Evolutionary conservation across 2,797 vertebrate genomes (phyloP), one percentile per base, ranked within the genome.

Genomic region (Mus spretus): DNA sequence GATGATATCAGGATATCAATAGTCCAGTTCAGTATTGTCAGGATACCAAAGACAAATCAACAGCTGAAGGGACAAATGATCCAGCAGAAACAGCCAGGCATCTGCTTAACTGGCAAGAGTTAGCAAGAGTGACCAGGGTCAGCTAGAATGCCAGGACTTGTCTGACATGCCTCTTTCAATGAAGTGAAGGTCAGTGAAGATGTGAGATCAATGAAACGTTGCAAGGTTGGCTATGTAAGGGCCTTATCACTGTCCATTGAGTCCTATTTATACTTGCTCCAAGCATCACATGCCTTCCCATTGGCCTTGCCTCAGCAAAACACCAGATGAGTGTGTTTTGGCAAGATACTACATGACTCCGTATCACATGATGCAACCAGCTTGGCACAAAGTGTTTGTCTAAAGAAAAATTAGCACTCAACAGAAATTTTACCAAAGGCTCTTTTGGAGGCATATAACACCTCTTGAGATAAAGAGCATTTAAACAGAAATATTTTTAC

Each of bases 191-290:
- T n/a, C 15, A 70, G 67, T 19, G 31, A 70, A n/a, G 34, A n/a
- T n/a, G 7, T 0, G 2, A 70, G 14, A 70, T 12, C 34, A 67
- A 19, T 3, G 6, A n/a, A n/a, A 12, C 2, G 5, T n/a, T 70
- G 67, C 67, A n/a, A 70, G 15, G 6, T 34, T 70, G n/a, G 14
- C 31, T 70, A 70, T n/a, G 31, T 34, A 70, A 70, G 6, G 2
- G 2, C 15, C 67, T 31, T 3, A 17, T 17, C 34, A n/a, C 67
- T n/a, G 34, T n/a, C 34, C 26, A 12, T 70, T 67, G 31, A 67
- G 31, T 67, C 65, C 31, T 67, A 67, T 34, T 34, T 67, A 15
- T 34, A 67, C 65, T 67, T 5, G 17, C 31, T 67, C 65, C 13
- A 34, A 67, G 34, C 65, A 67, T 65, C 12, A 65, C 4, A 4